Evolutionary conservation across 2,113 vertebrate genomes (phyloP), one percentile per base, ranked within the genome.

Genomic region (Tamias sibiricus): DNA sequence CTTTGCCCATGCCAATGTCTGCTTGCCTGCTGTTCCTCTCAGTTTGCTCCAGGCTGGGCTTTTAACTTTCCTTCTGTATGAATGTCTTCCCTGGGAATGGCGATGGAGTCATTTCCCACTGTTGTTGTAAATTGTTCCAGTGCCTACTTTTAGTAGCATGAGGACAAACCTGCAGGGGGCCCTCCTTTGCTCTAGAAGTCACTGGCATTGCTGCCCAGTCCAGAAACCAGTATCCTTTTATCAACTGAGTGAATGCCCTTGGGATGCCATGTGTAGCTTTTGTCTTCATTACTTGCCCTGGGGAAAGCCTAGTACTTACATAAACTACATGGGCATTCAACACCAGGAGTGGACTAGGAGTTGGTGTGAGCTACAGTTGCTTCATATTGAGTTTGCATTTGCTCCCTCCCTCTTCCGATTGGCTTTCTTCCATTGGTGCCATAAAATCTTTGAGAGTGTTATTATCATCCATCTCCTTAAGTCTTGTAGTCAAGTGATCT

Each of bases 351-450:
- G 30, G 37, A 11, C 57, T 64, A 81, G 26, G 89, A 87, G 71
- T 28, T 89, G 24, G 68, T 37, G 6, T 5, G 20, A 74, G 32
- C 26, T 37, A 12, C 24, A 7, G 30, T 54, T 69, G 17, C 28
- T 77, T 69, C 52, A 80, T 76, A 76, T 3, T 94, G 75, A 84
- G 76, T 87, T 80, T 90, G 40, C 75, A 37, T 74, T 95, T 81
- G n/a, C 10, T 37, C 17, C 22, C 22, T 84, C 13, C 47, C 22
- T 19, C 0, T 9, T 94, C 19, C 9, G 7, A 0, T 6, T 92
- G 84, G 11, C 68, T 42, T 35, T 89, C 37, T 69, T 84, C 13
- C 72, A 16, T 10, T 75, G 62, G 52, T 24, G 26, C 42, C 59
- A 37, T 90, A 42, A 84, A 57, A 92, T 49, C 64, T 90, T 81